A percentile compares a stretch with the other conserved stretches of the same genome.
phyloP scores from a whole-genome alignment of 2,113 vertebrate genomes.

The Brachypteracias leptosomus region DNA sequence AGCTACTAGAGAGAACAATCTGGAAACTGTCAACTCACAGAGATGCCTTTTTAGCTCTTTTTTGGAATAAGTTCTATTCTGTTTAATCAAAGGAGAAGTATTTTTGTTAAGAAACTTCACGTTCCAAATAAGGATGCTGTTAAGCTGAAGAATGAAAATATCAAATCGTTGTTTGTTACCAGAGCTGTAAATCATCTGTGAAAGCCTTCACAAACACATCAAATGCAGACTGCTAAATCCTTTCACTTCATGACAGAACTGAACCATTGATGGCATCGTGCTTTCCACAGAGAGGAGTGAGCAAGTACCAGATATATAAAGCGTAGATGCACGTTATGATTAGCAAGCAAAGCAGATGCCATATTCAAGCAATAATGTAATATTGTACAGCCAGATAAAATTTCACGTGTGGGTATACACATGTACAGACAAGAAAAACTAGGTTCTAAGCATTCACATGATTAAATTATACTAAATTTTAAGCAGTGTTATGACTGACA shows the following conservation, averaged over 20 bases:
- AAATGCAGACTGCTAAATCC: constrained; percentile 45
- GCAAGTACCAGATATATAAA: background rate
- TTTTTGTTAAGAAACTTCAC: constrained; percentile 41
- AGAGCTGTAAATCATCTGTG: constrained; percentile 23
- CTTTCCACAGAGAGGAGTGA: background rate
- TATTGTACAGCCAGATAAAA: background rate
- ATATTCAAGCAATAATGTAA: background rate
- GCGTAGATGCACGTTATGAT: background rate
- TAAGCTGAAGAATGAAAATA: constrained; percentile 28
- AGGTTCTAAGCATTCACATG: background rate
- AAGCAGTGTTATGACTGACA: background rate
- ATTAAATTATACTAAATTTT: background rate
- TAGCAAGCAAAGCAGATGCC: background rate
- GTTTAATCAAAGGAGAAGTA: constrained; percentile 32
- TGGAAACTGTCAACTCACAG: constrained; percentile 35
- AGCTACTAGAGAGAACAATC: constrained; percentile 34
- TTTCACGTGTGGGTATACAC: background rate
- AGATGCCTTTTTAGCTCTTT: background rate
- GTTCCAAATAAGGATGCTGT: constrained; percentile 1
- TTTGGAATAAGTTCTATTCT: background rate
- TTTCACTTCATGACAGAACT: constrained; percentile 13
- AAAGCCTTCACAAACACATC: constrained; percentile 22
- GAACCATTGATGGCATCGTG: background rate
- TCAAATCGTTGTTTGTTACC: constrained; percentile 33
- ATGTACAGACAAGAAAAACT: background rate